Base-by-base conservation (phyloP, 30 jellyfish, hydroid and myxozoan genomes). In the Catostylus mosaicus region DNA sequence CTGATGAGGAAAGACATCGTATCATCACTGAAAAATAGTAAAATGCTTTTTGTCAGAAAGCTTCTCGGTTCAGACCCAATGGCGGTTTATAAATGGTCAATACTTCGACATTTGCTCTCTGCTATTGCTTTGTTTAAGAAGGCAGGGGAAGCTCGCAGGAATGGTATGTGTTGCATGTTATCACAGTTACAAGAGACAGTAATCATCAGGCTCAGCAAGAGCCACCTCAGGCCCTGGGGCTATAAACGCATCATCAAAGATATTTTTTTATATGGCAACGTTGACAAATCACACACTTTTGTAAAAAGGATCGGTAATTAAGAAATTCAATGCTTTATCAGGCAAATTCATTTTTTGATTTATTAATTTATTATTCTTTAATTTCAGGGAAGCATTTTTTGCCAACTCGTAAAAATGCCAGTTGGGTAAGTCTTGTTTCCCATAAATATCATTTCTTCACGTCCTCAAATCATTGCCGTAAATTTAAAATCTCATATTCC, bases 21-120 rank as follows among this genome's bases (percentile, higher is more conserved):
- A 9, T 46, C 77, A 19, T 89, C 96, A 4, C 67, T 93, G 65
- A 81, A 79, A 34, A 93, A 86, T 80, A 93, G 98, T 88, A 87
- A 93, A 46, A 93, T 93, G 98, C 78, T 93, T 9, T 93, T 93
- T 71, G 84, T 93, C 51, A 57, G 98, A 56, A 96, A 84, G 81
- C 84, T 93, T 31, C 94, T 93, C 64, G 98, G 98, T 48, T 75
- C 97, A 29, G 97, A 93, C 62, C 98, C 96, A 35, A 48, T 89
- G 54, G 97, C 98, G 30, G 91, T 86, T 38, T 77, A 68, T 62
- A 82, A 78, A 30, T 93, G 98, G 98, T 69, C 97, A 30, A 66
- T 86, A 33, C 86, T 93, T 7, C 96, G 97, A 30, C 97, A 93
- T 64, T 26, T 82, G 90, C 67, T 93, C 31, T 89, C 88, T 66